These are phyloP conservation scores for Pterostichus madidus DNA, from an alignment of 2,888 invertebrate species.

Conservation along the genomic window DNA sequence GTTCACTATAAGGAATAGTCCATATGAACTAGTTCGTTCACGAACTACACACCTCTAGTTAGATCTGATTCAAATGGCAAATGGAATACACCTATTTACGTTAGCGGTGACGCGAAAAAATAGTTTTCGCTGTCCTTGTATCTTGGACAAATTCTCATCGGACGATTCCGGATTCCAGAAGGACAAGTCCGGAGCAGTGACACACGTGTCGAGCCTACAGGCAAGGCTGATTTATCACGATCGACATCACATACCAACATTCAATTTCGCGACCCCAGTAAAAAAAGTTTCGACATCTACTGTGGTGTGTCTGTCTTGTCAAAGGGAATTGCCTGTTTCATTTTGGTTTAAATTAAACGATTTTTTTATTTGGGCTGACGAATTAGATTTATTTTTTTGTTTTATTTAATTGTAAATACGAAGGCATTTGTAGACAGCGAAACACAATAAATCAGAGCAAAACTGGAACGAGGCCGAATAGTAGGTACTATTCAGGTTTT, in stretches of 20 bases:
- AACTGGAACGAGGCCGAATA: not conserved
- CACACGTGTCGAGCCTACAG: slow-evolving; percentile 6
- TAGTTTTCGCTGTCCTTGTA: too few species aligned
- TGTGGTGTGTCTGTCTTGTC: slow-evolving; percentile 6
- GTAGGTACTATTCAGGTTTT: not conserved
- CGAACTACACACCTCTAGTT: too few species aligned
- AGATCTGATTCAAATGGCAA: too few species aligned
- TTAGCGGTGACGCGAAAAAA: too few species aligned
- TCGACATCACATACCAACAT: slow-evolving; percentile 54
- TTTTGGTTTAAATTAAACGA: slow-evolving; percentile 39
- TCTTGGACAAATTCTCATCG: too few species aligned
- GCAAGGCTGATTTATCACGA: slow-evolving; percentile 47
- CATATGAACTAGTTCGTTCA: too few species aligned
- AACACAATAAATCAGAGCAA: not conserved
- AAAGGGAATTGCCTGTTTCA: not conserved
- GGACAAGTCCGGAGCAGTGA: not conserved
- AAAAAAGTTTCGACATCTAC: slow-evolving; percentile 36
- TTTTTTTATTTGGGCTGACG: slow-evolving; percentile 10
- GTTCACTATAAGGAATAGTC: too few species aligned
- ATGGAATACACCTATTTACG: too few species aligned
- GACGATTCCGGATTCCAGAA: not conserved
- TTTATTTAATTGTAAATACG: slow-evolving; percentile 27
- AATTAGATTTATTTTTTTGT: slow-evolving; percentile 30
- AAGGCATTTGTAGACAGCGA: not conserved
- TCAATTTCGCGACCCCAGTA: slow-evolving; percentile 32